Evolutionary conservation across 1,140 invertebrate genomes (phyloP).

Genomic region (Drosophila nasuta): DNA sequence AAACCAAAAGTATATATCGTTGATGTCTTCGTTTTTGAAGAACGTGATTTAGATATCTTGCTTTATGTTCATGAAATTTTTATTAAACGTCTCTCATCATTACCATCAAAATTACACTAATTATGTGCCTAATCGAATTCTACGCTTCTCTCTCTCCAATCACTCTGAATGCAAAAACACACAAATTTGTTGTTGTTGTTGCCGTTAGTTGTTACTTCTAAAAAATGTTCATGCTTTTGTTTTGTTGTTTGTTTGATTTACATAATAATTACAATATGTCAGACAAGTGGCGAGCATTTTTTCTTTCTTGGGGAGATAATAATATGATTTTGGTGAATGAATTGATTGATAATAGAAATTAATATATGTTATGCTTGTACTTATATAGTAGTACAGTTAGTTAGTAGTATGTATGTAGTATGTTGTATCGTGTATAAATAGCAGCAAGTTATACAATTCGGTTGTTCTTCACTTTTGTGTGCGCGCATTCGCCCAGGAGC

Average conservation of each 20-base stretch:
- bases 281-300: constrained; percentile 57
- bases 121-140: constrained; percentile 78
- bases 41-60: not conserved
- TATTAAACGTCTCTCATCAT: constrained; percentile 70
- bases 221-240: constrained; percentile 46
- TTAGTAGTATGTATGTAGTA: constrained; percentile 11
- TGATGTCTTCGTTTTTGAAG: not conserved
- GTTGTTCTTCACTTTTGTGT: not conserved
- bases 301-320: constrained; percentile 11
- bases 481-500: constrained; percentile 9
- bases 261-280: constrained; percentile 79
- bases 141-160: constrained; percentile 46
- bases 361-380: constrained; percentile 25
- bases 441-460: constrained; percentile 27
- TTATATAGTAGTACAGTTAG: not conserved
- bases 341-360: constrained; percentile 19
- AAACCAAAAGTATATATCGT: constrained; percentile 33
- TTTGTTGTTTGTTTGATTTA: constrained; percentile 63
- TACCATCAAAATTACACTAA: constrained; percentile 70
- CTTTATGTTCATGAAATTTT: constrained; percentile 67
- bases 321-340: constrained; percentile 29
- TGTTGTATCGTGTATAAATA: constrained; percentile 18
- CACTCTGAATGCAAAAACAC: constrained; percentile 47
- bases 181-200: constrained; percentile 46
- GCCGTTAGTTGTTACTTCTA: constrained; percentile 55